Conservation (phyloP, 2,113 vertebrate species). For the Pangasianodon hypophthalmus region DNA sequence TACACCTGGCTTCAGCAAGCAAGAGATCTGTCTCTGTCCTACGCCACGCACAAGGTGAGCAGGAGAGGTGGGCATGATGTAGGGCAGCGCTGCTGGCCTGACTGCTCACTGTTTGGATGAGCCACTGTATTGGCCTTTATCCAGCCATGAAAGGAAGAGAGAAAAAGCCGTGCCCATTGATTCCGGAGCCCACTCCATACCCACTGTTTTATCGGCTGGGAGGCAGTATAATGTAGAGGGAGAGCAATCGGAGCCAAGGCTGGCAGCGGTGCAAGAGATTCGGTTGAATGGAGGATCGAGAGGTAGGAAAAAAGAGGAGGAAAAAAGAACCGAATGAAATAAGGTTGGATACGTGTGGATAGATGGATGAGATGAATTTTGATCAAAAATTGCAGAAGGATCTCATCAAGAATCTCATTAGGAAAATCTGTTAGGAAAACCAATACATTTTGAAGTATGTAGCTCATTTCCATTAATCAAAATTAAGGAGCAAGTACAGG, state of each 20-base stretch:
- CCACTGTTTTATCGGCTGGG: conserved; percentile 52
- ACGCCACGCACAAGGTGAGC: conserved; percentile 5
- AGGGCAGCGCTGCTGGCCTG: conserved; percentile 33
- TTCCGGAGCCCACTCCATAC: conserved; percentile 40
- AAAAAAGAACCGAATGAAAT: not conserved
- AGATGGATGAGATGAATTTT: not conserved
- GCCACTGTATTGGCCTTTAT: conserved; percentile 25
- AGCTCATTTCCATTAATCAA: not conserved
- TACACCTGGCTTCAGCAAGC: conserved; percentile 39
- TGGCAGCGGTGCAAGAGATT: conserved; percentile 29
- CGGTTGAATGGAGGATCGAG: conserved; percentile 29
- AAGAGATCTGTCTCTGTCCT: conserved; percentile 43
- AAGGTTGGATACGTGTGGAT: not conserved
- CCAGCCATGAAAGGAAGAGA: not conserved
- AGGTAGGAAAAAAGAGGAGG: conserved; percentile 17
- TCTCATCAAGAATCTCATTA: not conserved
- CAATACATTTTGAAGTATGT: not conserved
- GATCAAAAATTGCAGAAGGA: conserved; percentile 3
- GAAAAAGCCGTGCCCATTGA: conserved; percentile 53
- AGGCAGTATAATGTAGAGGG: conserved; percentile 54
- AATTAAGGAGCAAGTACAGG: not conserved
- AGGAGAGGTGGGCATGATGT: conserved; percentile 20
- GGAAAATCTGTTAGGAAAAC: not conserved
- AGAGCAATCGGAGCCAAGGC: conserved; percentile 36
- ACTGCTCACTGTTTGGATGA: conserved; percentile 31